Evolutionary conservation across 2,113 vertebrate genomes (phyloP).

Genomic region (Nyctibius bracteatus): DNA sequence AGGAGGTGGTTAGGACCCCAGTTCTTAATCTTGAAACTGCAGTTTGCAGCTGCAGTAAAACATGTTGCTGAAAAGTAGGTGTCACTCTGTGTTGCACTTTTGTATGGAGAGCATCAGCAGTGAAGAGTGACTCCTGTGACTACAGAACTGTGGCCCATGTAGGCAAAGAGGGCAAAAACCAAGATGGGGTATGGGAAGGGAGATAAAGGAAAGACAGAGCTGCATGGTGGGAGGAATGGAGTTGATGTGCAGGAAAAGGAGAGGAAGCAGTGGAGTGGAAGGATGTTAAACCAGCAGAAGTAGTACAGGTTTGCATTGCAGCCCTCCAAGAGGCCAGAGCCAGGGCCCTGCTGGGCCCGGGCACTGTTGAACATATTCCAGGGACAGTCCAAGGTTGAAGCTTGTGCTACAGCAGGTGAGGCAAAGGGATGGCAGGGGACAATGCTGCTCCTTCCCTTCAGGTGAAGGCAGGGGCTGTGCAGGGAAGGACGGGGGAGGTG

Average conservation of each 20-base stretch:
- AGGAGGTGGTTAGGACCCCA: not conserved
- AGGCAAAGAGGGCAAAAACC: not conserved
- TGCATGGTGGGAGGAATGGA: not conserved
- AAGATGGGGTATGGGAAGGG: not conserved
- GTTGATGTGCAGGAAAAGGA: not conserved
- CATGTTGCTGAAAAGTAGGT: not conserved
- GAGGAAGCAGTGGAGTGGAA: not conserved
- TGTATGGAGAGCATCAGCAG: not conserved
- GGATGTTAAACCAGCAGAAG: not conserved
- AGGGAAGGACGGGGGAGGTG: not conserved
- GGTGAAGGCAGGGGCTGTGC: not conserved
- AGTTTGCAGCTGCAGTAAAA: not conserved
- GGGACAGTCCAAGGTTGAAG: not conserved
- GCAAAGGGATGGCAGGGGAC: not conserved
- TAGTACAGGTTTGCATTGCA: not conserved
- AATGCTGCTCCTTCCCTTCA: not conserved
- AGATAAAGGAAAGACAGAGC: not conserved
- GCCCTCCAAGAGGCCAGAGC: not conserved
- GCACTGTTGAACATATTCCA: not conserved
- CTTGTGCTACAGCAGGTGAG: not conserved
- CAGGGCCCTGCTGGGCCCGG: not conserved
- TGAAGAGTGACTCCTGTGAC: not conserved
- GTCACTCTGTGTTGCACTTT: rapidly evolving
- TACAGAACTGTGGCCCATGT: not conserved
- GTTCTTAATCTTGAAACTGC: not conserved